A percentile compares a stretch with the other conserved stretches of the same genome.
phyloP scores from a whole-genome alignment of 2,113 vertebrate species.

The Aythya baeri region DNA sequence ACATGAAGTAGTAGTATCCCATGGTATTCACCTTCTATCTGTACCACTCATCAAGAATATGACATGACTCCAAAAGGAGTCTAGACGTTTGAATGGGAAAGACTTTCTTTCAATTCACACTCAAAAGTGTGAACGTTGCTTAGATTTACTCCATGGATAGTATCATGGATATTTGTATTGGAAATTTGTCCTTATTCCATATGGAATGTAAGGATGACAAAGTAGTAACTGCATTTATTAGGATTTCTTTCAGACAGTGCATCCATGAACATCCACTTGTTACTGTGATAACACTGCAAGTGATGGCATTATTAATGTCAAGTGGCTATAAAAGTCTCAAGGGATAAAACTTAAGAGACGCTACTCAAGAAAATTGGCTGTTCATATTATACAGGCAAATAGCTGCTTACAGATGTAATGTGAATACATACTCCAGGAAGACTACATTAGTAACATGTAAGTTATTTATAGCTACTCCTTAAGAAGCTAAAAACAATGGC shows the following conservation, averaged over 20 bases:
- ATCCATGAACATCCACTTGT: background rate
- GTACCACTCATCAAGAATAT: background rate
- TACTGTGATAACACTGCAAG: background rate
- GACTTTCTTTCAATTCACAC: background rate
- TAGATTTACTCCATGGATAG: background rate
- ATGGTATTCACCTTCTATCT: background rate
- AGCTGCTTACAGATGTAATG: background rate
- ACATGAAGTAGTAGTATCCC: background rate
- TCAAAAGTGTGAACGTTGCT: background rate
- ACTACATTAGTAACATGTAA: background rate
- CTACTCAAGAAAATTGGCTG: background rate
- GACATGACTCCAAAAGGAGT: background rate
- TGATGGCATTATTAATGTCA: background rate
- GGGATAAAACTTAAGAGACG: background rate
- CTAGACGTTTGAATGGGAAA: background rate
- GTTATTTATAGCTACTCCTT: conserved; percentile 14
- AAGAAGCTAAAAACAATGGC: conserved; percentile 32
- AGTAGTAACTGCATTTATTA: background rate
- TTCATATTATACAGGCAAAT: background rate
- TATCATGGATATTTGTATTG: background rate
- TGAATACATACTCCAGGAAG: background rate
- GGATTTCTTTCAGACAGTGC: background rate
- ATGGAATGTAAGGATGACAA: background rate
- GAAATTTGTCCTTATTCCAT: background rate
- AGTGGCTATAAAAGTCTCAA: background rate